phyloP scores from a whole-genome alignment of 2,113 vertebrate genomes.

The Nycticryphes semicollaris region DNA sequence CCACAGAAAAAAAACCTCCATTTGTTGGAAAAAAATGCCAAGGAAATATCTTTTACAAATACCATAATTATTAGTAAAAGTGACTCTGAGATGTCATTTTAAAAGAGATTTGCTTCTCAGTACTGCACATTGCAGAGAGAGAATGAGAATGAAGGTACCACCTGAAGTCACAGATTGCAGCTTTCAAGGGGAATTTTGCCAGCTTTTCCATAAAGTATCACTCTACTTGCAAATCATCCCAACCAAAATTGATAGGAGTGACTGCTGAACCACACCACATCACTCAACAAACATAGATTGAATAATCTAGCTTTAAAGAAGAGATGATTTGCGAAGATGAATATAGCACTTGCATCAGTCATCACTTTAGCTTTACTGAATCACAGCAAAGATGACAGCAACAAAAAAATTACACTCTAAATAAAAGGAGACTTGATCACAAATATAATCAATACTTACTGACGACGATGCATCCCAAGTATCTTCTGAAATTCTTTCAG shows the following conservation, averaged over 20 bases:
- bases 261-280: neutral
- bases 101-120: neutral
- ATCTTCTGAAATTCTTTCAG: slow-evolving; percentile 91
- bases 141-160: neutral
- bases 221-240: neutral
- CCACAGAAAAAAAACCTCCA: neutral
- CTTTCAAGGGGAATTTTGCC: neutral
- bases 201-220: neutral
- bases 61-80: neutral
- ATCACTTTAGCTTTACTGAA: neutral
- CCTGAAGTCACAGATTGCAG: neutral
- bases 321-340: neutral
- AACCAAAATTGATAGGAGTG: neutral
- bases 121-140: neutral
- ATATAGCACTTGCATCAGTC: neutral
- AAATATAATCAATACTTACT: slow-evolving; percentile 79
- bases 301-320: neutral
- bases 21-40: neutral
- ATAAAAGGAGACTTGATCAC: neutral
- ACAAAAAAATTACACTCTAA: neutral
- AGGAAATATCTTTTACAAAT: neutral
- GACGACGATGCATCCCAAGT: slow-evolving; percentile 89
- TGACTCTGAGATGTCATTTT: neutral
- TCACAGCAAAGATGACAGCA: neutral
- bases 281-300: neutral